phyloP scores from a whole-genome alignment of 2,888 invertebrate species.

The Erebia ligea region DNA sequence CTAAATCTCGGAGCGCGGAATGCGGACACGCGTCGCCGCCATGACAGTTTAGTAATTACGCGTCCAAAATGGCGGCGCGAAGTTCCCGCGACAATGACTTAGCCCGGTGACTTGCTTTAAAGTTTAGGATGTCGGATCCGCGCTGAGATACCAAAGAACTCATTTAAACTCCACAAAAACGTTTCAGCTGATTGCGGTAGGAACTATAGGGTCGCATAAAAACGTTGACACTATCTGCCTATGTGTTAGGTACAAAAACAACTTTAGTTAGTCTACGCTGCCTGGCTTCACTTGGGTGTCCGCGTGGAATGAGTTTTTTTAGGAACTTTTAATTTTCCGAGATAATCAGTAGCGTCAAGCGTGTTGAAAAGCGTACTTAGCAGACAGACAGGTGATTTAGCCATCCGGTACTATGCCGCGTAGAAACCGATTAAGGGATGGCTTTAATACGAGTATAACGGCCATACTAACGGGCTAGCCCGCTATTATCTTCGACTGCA shows the following conservation, averaged over 20 bases:
- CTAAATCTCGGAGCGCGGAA: slow-evolving; percentile 43
- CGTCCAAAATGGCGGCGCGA: slow-evolving; percentile 43
- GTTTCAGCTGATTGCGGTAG: slow-evolving; percentile 3
- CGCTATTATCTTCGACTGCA: no score
- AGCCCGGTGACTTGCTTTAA: slow-evolving; percentile 39
- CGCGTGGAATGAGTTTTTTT: no score
- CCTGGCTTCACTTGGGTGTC: no score
- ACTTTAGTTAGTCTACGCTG: background rate
- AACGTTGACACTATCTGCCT: background rate
- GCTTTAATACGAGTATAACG: no score
- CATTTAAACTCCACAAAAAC: slow-evolving; percentile 23
- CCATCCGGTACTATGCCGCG: no score
- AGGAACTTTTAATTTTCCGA: no score
- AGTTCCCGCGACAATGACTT: slow-evolving; percentile 39
- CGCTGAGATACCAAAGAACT: slow-evolving; percentile 32
- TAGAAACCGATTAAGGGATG: no score
- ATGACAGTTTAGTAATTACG: slow-evolving; percentile 49
- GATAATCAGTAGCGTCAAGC: no score
- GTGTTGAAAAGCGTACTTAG: no score
- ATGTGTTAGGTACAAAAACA: background rate
- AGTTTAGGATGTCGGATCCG: slow-evolving; percentile 36
- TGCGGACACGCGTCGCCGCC: slow-evolving; percentile 42
- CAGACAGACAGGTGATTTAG: no score
- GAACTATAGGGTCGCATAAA: background rate
- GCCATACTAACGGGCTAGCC: no score